Conservation (phyloP, 2,113 vertebrate species). For the Camelus dromedarius region DNA sequence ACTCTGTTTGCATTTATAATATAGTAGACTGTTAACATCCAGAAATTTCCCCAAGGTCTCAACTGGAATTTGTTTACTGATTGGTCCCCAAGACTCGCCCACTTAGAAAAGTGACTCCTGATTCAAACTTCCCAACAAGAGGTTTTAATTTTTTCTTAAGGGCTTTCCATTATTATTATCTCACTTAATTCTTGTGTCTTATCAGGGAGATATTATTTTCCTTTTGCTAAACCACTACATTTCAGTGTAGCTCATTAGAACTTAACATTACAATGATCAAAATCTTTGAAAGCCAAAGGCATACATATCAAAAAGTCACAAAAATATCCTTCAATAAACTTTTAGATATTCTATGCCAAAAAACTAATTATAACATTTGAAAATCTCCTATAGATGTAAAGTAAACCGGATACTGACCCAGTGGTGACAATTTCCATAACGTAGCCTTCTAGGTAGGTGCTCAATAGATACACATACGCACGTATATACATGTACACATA, state of each 20-base stretch:
- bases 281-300: slow-evolving; percentile 70
- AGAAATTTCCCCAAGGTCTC: slow-evolving; percentile 35
- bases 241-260: background rate
- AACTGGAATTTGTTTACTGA: background rate
- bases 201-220: background rate
- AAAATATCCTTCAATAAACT: slow-evolving; percentile 51
- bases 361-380: slow-evolving; percentile 47
- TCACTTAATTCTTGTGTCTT: slow-evolving; percentile 42
- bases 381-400: slow-evolving; percentile 59
- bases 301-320: slow-evolving; percentile 33
- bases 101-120: background rate
- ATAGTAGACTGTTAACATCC: background rate
- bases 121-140: background rate
- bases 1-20: slow-evolving; percentile 44
- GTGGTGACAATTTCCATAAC: slow-evolving; percentile 50
- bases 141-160: slow-evolving; percentile 54
- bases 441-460: slow-evolving; percentile 45
- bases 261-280: slow-evolving; percentile 31
- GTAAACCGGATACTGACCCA: slow-evolving; percentile 55
- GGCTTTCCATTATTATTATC: slow-evolving; percentile 42
- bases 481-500: background rate
- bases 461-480: background rate
- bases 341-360: slow-evolving; percentile 45
- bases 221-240: slow-evolving; percentile 35
- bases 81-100: background rate